Conservation (phyloP, 2,113 vertebrate genomes). For the Phylloscopus trochiloides region DNA sequence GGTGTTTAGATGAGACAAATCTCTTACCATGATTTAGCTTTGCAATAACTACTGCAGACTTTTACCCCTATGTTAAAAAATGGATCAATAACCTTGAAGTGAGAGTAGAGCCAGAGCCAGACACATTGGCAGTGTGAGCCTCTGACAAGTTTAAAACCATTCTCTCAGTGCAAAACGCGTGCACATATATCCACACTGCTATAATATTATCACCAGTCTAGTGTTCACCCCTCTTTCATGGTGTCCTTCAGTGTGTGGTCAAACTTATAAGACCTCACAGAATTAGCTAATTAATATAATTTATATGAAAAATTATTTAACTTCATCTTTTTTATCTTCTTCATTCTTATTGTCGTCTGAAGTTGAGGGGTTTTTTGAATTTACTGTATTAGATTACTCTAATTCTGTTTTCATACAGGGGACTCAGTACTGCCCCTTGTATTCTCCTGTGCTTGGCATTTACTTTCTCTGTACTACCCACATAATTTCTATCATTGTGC, state of each 20-base stretch:
- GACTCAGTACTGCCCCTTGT: background rate
- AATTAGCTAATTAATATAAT: background rate
- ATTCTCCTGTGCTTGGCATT: background rate
- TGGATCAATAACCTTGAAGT: background rate
- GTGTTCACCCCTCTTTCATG: background rate
- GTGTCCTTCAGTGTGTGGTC: background rate
- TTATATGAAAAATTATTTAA: background rate
- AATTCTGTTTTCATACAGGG: background rate
- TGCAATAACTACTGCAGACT: background rate
- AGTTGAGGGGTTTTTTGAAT: rapidly evolving
- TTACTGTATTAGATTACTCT: background rate
- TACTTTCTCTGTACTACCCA: background rate
- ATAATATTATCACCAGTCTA: background rate
- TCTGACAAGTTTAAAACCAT: background rate
- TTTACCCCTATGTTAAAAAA: background rate
- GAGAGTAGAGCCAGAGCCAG: background rate
- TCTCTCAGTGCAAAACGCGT: background rate
- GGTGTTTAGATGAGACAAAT: background rate
- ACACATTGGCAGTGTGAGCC: background rate
- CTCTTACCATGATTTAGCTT: background rate
- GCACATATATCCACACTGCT: background rate
- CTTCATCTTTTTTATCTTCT: background rate
- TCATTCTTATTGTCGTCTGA: background rate
- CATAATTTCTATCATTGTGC: background rate
- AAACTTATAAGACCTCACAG: background rate